phyloP scores from a whole-genome alignment of 2,888 invertebrate genomes.

The Drosophila histrio region DNA sequence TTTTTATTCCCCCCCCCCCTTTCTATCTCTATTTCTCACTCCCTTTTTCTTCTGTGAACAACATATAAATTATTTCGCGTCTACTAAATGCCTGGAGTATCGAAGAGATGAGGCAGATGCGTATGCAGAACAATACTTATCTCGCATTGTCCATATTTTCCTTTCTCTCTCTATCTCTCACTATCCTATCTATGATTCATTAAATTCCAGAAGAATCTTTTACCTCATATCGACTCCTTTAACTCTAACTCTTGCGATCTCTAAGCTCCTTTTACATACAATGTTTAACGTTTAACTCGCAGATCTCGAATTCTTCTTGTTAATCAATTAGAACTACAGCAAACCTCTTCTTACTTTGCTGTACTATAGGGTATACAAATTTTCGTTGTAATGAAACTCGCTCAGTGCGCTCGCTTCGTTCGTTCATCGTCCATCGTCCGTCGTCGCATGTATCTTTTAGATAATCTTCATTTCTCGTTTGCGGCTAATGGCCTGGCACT shows the following conservation, averaged over 20 bases:
- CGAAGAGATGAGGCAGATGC: no score
- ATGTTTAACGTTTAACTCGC: neutral
- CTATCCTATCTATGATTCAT: neutral
- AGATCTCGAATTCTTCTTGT: no score
- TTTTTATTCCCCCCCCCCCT: no score
- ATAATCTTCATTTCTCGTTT: slow-evolving; percentile 79
- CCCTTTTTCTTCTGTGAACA: no score
- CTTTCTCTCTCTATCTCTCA: neutral
- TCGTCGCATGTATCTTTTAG: slow-evolving; percentile 75
- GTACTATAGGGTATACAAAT: slow-evolving; percentile 36
- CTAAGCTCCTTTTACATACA: neutral
- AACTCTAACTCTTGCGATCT: neutral
- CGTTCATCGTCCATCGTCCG: slow-evolving; percentile 33
- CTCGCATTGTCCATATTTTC: neutral
- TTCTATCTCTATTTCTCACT: no score
- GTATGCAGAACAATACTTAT: neutral
- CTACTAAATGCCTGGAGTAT: no score
- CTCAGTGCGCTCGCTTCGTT: slow-evolving; percentile 38
- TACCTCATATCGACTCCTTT: neutral
- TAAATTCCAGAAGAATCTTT: neutral
- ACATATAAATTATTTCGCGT: no score
- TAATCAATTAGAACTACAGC: no score
- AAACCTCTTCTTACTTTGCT: neutral
- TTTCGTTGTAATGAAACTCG: slow-evolving; percentile 70
- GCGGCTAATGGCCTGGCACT: slow-evolving; percentile 77